These are phyloP conservation scores for Oncorhynchus nerka DNA, from an alignment of 2,113 vertebrate species.

Conservation along the genomic window DNA sequence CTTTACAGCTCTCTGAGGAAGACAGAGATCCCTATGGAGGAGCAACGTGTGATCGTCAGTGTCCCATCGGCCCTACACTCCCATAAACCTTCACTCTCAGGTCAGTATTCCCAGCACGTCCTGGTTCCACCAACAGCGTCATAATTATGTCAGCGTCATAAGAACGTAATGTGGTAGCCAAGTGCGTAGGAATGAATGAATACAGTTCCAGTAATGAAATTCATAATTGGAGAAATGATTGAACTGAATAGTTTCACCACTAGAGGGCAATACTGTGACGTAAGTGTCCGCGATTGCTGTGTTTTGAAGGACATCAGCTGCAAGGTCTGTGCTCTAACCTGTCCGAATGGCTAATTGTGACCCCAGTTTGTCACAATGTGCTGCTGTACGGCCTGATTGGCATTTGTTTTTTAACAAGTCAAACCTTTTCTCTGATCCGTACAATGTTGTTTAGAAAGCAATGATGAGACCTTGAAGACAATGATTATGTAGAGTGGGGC, in stretches of 20 bases:
- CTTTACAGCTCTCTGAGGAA: slow-evolving; percentile 64
- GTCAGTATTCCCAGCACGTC: slow-evolving; percentile 56
- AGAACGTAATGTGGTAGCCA: too few relatives aligned
- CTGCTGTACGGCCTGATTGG: slow-evolving; percentile 2
- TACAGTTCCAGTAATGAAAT: neutral
- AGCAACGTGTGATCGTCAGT: slow-evolving; percentile 86
- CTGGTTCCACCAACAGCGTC: neutral
- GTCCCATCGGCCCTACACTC: slow-evolving; percentile 90
- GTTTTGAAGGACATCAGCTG: slow-evolving; percentile 22
- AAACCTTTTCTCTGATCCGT: slow-evolving; percentile 13
- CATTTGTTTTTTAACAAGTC: neutral
- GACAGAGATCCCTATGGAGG: slow-evolving; percentile 67
- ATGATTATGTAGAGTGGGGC: slow-evolving; percentile 54
- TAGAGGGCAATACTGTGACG: slow-evolving; percentile 76
- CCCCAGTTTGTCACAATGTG: neutral
- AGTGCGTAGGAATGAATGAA: neutral
- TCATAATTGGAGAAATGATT: neutral
- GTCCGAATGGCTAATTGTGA: neutral
- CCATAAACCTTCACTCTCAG: slow-evolving; percentile 90
- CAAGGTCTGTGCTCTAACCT: neutral
- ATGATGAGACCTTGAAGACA: slow-evolving; percentile 38
- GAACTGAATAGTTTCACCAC: slow-evolving; percentile 52
- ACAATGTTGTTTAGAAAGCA: slow-evolving; percentile 16
- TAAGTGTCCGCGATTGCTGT: slow-evolving; percentile 2
- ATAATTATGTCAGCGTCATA: neutral